Conservation (phyloP, 2,888 invertebrate genomes). For the Zonitis immaculata region DNA sequence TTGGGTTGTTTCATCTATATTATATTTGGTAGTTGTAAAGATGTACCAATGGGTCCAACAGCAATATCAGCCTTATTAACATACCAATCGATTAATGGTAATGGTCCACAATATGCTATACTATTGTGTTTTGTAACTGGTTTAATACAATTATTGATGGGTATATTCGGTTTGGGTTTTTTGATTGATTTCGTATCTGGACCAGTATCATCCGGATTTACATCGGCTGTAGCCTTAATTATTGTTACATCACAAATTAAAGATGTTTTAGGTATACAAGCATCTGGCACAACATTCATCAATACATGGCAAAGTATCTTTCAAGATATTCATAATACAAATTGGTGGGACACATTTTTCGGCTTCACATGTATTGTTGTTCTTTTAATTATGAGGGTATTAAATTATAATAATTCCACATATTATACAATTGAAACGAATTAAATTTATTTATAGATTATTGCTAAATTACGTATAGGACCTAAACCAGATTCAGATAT, state of each 20-base stretch:
- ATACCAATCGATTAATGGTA: conserved; percentile 66
- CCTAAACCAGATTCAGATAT: conserved; percentile 42
- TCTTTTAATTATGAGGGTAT: conserved; percentile 72
- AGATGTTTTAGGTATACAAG: conserved; percentile 70
- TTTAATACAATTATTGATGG: conserved; percentile 73
- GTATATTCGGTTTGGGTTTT: conserved; percentile 77
- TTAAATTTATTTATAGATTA: conserved; percentile 50
- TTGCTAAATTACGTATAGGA: conserved; percentile 62
- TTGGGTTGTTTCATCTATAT: conserved; percentile 62
- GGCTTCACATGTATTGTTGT: conserved; percentile 71
- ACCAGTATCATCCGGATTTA: conserved; percentile 84
- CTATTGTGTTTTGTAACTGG: conserved; percentile 72
- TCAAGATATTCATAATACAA: conserved; percentile 60
- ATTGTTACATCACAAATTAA: conserved; percentile 87
- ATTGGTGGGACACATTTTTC: conserved; percentile 68
- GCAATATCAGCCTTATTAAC: conserved; percentile 87
- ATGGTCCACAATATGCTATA: conserved; percentile 64
- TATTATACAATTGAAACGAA: neutral
- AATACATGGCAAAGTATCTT: conserved; percentile 73
- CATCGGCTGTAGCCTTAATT: conserved; percentile 83
- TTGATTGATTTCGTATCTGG: conserved; percentile 86
- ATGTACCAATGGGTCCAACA: conserved; percentile 89
- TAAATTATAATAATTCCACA: too few species aligned
- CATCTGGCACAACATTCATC: conserved; percentile 70
- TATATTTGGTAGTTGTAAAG: conserved; percentile 86